A percentile compares a stretch with the other conserved stretches of the same genome.
Conservation (phyloP, 2,113 vertebrate species). For the Pluvianellus socialis region DNA sequence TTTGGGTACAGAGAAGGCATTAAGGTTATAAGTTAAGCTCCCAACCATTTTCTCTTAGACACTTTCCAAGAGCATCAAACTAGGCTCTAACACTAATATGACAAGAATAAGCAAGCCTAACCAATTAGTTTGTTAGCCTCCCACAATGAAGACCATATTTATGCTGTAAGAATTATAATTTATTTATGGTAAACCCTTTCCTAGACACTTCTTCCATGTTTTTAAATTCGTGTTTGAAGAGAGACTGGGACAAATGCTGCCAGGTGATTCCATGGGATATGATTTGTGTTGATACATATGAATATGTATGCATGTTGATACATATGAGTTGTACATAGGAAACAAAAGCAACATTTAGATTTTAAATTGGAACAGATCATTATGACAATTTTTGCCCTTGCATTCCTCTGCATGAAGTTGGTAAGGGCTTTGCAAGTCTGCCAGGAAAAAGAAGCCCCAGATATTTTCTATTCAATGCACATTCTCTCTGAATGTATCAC, state of each 20-base stretch:
- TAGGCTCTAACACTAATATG: neutral
- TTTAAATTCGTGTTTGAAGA: neutral
- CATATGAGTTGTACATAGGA: neutral
- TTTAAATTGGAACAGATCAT: neutral
- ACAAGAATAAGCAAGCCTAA: neutral
- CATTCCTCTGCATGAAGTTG: neutral
- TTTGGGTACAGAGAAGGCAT: neutral
- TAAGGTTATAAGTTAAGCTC: neutral
- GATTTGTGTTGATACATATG: neutral
- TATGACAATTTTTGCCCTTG: neutral
- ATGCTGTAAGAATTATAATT: neutral
- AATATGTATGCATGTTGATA: neutral
- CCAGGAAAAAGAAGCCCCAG: neutral
- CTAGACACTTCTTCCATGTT: neutral
- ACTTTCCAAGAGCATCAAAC: neutral
- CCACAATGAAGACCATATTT: neutral
- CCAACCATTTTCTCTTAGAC: neutral
- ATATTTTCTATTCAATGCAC: neutral
- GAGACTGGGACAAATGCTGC: neutral
- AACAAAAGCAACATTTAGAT: neutral
- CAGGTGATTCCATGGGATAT: neutral
- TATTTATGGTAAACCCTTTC: neutral
- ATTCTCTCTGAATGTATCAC: neutral
- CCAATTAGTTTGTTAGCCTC: neutral
- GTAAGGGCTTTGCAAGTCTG: neutral